phyloP scores from a whole-genome alignment of 2,113 vertebrate genomes.

The Podarcis cretensis region DNA sequence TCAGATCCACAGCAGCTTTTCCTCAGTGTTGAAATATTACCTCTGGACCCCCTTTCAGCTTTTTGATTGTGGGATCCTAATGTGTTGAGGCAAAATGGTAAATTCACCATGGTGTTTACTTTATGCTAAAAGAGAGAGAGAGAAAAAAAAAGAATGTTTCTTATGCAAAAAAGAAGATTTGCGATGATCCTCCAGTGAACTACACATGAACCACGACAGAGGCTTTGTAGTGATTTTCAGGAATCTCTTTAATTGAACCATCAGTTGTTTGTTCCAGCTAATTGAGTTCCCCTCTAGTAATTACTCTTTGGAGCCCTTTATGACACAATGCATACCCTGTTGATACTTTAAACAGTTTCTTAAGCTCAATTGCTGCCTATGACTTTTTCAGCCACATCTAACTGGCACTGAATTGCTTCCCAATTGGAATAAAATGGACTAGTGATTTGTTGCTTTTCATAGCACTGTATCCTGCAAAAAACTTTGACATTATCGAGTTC shows the following conservation, averaged over 20 bases:
- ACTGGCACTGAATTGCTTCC: not conserved
- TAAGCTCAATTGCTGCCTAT: constrained; percentile 14
- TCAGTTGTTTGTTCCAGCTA: constrained; percentile 67
- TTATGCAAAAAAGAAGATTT: constrained; percentile 14
- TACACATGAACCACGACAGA: constrained; percentile 44
- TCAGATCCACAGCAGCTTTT: not conserved
- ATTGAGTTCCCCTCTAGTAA: constrained; percentile 67
- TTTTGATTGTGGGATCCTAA: not conserved
- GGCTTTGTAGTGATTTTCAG: constrained; percentile 60
- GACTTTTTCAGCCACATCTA: constrained; percentile 37
- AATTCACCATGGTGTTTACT: constrained; percentile 31
- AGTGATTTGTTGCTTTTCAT: not conserved
- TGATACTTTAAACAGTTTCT: constrained; percentile 20
- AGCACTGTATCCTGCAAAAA: not conserved
- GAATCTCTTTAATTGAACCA: constrained; percentile 61
- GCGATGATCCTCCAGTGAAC: constrained; percentile 36
- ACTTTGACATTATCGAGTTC: not conserved
- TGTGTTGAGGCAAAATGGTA: constrained; percentile 5
- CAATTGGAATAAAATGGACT: not conserved
- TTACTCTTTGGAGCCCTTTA: constrained; percentile 55
- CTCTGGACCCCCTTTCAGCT: not conserved
- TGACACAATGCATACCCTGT: constrained; percentile 16
- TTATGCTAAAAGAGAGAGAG: not conserved
- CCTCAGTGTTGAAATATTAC: not conserved
- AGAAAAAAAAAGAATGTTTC: constrained; percentile 27